A percentile compares a stretch with the other conserved stretches of the same genome.
Conservation (phyloP, 2,113 vertebrate species). For the Podarcis muralis region DNA sequence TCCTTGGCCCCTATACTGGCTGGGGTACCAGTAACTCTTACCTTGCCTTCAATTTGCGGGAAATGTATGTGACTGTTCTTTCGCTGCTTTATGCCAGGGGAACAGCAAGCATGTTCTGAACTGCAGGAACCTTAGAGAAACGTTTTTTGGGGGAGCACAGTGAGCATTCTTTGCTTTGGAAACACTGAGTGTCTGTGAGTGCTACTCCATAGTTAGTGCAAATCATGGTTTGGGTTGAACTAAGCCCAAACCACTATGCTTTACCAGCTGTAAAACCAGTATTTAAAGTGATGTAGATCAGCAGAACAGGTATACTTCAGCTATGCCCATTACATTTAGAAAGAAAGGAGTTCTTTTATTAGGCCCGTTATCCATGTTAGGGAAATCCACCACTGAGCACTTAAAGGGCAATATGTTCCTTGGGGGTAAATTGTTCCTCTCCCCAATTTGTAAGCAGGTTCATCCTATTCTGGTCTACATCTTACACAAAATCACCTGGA, state of each 20-base stretch:
- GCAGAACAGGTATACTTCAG: no score
- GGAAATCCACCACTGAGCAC: neutral
- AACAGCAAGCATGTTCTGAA: neutral
- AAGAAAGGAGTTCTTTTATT: neutral
- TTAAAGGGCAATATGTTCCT: neutral
- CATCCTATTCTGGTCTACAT: neutral
- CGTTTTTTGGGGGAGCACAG: neutral
- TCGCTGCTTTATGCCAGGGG: neutral
- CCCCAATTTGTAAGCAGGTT: neutral
- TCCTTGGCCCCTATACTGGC: neutral
- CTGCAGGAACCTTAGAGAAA: neutral
- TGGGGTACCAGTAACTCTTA: neutral
- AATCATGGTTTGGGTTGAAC: neutral
- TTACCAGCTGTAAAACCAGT: neutral
- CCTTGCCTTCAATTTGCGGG: neutral
- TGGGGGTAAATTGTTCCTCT: neutral
- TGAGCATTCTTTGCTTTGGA: neutral
- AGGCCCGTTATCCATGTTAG: neutral
- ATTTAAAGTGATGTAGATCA: no score
- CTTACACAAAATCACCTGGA: neutral
- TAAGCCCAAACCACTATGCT: neutral
- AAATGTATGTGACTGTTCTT: neutral
- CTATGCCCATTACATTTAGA: neutral
- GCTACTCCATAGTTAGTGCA: neutral
- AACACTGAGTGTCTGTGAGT: accelerated